Conservation (phyloP, 2,888 invertebrate species). For the Dryadula phaetusa region DNA sequence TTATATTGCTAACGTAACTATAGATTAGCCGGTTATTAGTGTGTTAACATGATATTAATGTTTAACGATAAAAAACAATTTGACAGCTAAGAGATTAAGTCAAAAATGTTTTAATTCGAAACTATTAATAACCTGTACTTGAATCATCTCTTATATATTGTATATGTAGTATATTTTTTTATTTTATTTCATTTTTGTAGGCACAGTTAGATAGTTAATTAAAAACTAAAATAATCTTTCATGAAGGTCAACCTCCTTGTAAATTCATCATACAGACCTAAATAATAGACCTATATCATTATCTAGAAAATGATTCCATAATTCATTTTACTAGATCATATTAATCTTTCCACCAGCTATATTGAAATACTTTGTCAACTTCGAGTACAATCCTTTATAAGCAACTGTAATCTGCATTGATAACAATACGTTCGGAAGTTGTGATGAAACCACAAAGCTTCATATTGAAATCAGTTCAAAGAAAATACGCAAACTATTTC, state of each 20-base stretch:
- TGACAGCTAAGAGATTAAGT: no score
- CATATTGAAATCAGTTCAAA: conserved; percentile 18
- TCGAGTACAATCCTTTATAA: conserved; percentile 16
- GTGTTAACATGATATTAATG: neutral
- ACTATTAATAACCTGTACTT: no score
- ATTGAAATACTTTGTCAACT: conserved; percentile 16
- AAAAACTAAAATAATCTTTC: no score
- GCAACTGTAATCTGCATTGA: conserved; percentile 14
- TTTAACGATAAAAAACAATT: neutral
- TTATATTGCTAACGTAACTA: neutral
- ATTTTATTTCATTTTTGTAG: no score
- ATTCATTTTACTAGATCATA: conserved; percentile 1
- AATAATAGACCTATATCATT: no score
- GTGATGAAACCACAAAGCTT: conserved; percentile 18
- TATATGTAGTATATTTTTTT: no score
- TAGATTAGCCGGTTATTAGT: neutral
- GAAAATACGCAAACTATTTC: conserved; percentile 16
- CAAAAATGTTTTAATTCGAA: no score
- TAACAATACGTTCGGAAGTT: conserved; percentile 18
- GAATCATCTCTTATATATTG: no score
- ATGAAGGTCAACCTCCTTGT: no score
- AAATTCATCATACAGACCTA: no score
- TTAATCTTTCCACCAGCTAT: conserved; percentile 11
- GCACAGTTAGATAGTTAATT: no score
- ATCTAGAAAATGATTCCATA: neutral